Percentiles rank a stretch among this genome's conserved stretches.
Conservation (phyloP, 2,113 vertebrate genomes). For the Pangasianodon hypophthalmus region DNA sequence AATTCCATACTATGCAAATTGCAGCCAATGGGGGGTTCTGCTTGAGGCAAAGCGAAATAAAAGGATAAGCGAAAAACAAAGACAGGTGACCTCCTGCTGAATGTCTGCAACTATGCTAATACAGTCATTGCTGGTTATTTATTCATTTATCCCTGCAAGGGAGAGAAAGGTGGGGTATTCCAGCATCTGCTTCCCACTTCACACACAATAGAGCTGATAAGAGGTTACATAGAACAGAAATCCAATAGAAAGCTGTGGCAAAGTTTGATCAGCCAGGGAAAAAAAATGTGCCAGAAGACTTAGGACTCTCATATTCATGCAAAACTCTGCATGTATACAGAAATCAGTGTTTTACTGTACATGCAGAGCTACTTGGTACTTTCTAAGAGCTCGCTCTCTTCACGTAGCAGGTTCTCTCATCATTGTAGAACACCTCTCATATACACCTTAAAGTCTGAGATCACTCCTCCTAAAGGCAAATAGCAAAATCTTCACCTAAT, state of each 20-base stretch:
- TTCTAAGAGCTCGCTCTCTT: background rate
- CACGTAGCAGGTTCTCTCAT: background rate
- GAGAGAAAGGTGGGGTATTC: background rate
- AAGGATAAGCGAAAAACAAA: conserved; percentile 42
- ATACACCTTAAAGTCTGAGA: background rate
- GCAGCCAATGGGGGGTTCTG: conserved; percentile 20
- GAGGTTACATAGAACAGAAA: background rate
- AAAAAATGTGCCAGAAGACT: background rate
- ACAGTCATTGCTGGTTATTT: conserved; percentile 47
- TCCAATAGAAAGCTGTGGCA: background rate
- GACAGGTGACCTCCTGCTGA: conserved; percentile 50
- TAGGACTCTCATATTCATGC: background rate
- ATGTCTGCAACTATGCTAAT: conserved; percentile 54
- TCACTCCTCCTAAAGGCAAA: conserved; percentile 9
- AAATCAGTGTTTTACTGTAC: background rate
- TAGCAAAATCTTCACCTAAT: conserved; percentile 19
- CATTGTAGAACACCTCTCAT: background rate
- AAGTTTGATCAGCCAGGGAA: background rate
- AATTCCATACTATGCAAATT: conserved; percentile 45
- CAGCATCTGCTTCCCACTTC: conserved; percentile 21
- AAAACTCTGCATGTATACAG: background rate
- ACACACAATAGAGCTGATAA: conserved; percentile 22
- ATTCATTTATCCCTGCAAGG: conserved; percentile 45
- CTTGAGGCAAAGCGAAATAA: conserved; percentile 32
- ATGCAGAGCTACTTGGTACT: background rate